Conservation (phyloP, 2,113 vertebrate genomes). For the Salvelinus alpinus region DNA sequence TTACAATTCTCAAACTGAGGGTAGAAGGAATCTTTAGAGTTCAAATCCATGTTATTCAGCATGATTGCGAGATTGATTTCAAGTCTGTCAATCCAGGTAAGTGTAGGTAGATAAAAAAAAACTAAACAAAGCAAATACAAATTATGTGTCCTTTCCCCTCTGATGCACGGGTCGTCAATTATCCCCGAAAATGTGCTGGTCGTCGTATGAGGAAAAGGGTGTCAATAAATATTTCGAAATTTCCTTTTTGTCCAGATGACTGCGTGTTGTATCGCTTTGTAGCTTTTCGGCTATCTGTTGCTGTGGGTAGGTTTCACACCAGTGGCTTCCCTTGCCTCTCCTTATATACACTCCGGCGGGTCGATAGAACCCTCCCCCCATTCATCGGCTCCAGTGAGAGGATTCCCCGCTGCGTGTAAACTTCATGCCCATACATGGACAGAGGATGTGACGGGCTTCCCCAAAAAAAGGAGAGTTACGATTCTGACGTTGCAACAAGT, state of each 20-base stretch:
- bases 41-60: conserved; percentile 93
- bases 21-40: conserved; percentile 86
- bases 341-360: conserved; percentile 87
- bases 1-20: conserved; percentile 85
- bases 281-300: conserved; percentile 74
- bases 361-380: conserved; percentile 87
- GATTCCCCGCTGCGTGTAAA: conserved; percentile 94
- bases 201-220: conserved; percentile 42
- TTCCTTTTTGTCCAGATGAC: conserved; percentile 59
- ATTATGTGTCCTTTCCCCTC: conserved; percentile 44
- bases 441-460: conserved; percentile 94
- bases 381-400: conserved; percentile 95
- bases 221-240: conserved; percentile 56
- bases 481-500: conserved; percentile 83
- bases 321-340: conserved; percentile 70
- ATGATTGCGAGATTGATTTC: conserved; percentile 72
- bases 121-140: conserved; percentile 20
- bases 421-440: conserved; percentile 97
- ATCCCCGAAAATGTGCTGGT: conserved; percentile 57
- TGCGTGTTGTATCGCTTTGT: conserved; percentile 43
- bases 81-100: conserved; percentile 65
- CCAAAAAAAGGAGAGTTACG: conserved; percentile 84
- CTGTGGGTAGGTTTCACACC: conserved; percentile 76
- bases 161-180: conserved; percentile 47
- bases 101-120: conserved; percentile 31